Evolutionary conservation across 1,140 invertebrate species (phyloP).

Genomic region (Drosophila virilis): DNA sequence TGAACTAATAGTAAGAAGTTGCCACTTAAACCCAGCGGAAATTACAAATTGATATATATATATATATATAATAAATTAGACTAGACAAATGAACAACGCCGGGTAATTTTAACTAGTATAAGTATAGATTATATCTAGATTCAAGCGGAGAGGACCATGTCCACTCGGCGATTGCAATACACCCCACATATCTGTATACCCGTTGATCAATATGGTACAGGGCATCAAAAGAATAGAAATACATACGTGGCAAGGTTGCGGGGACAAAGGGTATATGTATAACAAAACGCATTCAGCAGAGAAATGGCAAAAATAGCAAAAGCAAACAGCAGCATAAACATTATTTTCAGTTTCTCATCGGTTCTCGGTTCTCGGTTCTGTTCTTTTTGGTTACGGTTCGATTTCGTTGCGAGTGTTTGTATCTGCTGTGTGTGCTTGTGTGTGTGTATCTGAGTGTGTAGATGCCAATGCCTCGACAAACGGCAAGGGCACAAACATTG

Average conservation of each 20-base stretch:
- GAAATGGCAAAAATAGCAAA: slow-evolving; percentile 72
- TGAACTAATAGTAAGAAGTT: no score
- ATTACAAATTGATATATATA: no score
- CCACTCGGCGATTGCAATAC: no score
- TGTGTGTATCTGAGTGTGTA: slow-evolving; percentile 40
- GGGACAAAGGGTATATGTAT: neutral
- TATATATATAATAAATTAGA: no score
- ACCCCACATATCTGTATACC: no score
- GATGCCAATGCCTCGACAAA: slow-evolving; percentile 31
- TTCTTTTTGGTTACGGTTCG: slow-evolving; percentile 27
- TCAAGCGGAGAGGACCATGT: no score
- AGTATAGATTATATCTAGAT: no score
- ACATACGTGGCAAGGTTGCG: slow-evolving; percentile 25
- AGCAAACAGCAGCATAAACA: slow-evolving; percentile 80
- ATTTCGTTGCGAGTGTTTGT: slow-evolving; percentile 32
- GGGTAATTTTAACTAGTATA: no score
- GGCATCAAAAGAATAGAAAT: slow-evolving; percentile 8
- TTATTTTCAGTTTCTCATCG: slow-evolving; percentile 75
- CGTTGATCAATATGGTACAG: neutral
- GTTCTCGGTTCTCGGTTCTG: slow-evolving; percentile 4
- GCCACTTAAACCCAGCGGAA: no score
- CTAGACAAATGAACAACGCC: no score
- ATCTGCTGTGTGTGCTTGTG: slow-evolving; percentile 21
- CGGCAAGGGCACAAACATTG: slow-evolving; percentile 48
- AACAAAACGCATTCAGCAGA: slow-evolving; percentile 42